Evolutionary conservation across 2,797 vertebrate genomes (phyloP), one percentile per base, ranked within the genome.

Genomic region (Chelon auratus): DNA sequence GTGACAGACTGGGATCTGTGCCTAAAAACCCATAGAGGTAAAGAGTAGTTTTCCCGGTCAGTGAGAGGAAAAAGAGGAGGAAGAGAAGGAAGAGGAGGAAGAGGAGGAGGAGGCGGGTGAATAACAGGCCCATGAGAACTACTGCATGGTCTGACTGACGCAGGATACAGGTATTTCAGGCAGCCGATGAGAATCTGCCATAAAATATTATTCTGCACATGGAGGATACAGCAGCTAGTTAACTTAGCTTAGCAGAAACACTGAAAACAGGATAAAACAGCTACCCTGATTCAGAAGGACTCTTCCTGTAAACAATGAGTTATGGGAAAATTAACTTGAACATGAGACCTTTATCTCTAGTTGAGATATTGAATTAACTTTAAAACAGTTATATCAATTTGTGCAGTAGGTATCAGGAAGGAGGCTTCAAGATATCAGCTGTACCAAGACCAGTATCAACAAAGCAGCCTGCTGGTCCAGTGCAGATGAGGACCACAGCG

Each of bases 1-100:
- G 66, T 83, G 87, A 82, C 74, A 72, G 81, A 68, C 67, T 39
- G 73, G 63, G 80, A 77, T 37, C 55, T 5, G 24, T 14, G 76
- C 75, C 64, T 43, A 22, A 72, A 77, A 56, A 26, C 62, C 62
- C 47, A 20, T 0, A 2, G 67, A 57, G 63, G 62, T 59, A 75
- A 65, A 68, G 74, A 58, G 22, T 70, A 80, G 68, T 47, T 55
- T 40, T 14, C 72, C 68, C 0, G 3, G 24, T 40, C 68, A 56
- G 40, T 14, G 48, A 58, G 63, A 54, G 68, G 42, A 30, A 52
- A 22, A 20, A 17, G 18, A 39, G 17, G 63, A 54, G 68, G 42
- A 30, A 52, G 30, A 20, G 15, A 17, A 39, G 17, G 39, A 33
- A 40, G 36, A 22, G 30, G 30, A 3, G 30, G 30, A 33, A 40